These are phyloP conservation scores for Eleginops maclovinus DNA, from an alignment of 2,113 vertebrate species.

Conservation along the genomic window DNA sequence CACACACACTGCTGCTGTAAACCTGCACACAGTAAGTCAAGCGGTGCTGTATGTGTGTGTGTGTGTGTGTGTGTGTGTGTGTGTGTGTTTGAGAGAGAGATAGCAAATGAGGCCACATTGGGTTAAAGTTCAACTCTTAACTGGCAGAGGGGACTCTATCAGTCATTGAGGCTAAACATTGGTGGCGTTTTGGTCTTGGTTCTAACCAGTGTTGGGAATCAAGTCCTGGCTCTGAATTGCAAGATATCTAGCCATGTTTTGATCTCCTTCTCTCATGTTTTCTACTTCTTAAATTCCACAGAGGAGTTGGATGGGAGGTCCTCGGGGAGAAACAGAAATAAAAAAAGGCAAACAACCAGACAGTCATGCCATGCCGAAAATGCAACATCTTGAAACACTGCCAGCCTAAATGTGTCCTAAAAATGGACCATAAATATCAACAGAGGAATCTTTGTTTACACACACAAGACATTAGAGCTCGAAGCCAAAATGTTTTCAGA, in stretches of 20 bases:
- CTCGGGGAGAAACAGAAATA: background rate
- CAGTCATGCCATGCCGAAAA: slow-evolving; percentile 1
- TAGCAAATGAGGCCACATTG: slow-evolving; percentile 8
- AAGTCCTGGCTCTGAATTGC: background rate
- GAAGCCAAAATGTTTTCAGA: no score
- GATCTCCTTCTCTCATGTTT: background rate
- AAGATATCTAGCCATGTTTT: background rate
- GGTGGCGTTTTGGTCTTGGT: background rate
- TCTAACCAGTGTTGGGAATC: background rate
- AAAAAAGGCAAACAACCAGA: background rate
- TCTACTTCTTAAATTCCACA: slow-evolving; percentile 6
- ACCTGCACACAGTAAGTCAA: background rate
- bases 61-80: background rate
- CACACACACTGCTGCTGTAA: background rate
- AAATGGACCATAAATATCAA: background rate
- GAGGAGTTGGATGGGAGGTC: background rate
- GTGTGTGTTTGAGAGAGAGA: background rate
- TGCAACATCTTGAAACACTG: background rate
- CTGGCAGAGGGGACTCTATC: background rate
- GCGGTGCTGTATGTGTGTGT: no score
- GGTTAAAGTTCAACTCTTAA: slow-evolving; percentile 9
- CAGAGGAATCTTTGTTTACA: slow-evolving; percentile 7
- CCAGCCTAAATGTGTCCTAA: background rate
- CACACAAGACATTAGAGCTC: background rate
- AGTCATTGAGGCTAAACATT: background rate